phyloP scores from a whole-genome alignment of 2,888 invertebrate genomes.

The Leucoptera coffeella region DNA sequence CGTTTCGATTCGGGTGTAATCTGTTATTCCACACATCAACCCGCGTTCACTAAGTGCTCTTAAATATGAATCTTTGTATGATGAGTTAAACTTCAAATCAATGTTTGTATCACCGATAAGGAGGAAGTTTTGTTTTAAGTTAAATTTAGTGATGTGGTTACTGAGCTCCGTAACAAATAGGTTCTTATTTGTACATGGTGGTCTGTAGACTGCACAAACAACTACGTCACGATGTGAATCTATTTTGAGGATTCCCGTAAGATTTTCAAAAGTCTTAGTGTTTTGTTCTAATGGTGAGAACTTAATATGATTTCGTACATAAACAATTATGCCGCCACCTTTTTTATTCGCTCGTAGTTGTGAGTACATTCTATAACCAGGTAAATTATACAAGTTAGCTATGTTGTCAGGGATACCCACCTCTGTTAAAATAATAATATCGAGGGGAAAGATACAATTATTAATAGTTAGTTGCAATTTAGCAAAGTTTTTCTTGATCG shows the following conservation, averaged over 20 bases:
- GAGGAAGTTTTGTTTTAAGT: neutral
- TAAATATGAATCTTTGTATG: neutral
- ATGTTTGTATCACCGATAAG: slow-evolving; percentile 6
- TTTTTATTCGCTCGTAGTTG: too few species aligned
- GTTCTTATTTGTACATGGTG: slow-evolving; percentile 4
- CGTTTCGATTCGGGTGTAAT: slow-evolving; percentile 6
- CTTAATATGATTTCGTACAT: too few species aligned
- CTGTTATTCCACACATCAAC: slow-evolving; percentile 3
- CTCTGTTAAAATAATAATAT: too few species aligned
- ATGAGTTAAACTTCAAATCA: slow-evolving; percentile 1
- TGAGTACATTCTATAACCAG: too few species aligned
- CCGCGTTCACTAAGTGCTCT: slow-evolving; percentile 3
- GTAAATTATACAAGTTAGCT: too few species aligned
- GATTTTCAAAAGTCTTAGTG: slow-evolving; percentile 2
- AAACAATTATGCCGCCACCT: too few species aligned
- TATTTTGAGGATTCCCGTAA: slow-evolving; percentile 1
- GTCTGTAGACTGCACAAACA: slow-evolving; percentile 6
- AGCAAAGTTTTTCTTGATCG: too few species aligned
- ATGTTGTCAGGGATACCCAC: too few species aligned
- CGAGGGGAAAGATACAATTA: too few species aligned
- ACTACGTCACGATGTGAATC: neutral
- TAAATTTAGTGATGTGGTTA: neutral
- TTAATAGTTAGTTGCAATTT: too few species aligned
- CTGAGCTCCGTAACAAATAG: slow-evolving; percentile 3
- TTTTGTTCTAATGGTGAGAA: too few species aligned